Percentiles rank a stretch among this genome's conserved stretches.
These are phyloP conservation scores for Trissoscelio sp. DNA, from an alignment of 2,888 invertebrate species.

Conservation along the genomic window DNA sequence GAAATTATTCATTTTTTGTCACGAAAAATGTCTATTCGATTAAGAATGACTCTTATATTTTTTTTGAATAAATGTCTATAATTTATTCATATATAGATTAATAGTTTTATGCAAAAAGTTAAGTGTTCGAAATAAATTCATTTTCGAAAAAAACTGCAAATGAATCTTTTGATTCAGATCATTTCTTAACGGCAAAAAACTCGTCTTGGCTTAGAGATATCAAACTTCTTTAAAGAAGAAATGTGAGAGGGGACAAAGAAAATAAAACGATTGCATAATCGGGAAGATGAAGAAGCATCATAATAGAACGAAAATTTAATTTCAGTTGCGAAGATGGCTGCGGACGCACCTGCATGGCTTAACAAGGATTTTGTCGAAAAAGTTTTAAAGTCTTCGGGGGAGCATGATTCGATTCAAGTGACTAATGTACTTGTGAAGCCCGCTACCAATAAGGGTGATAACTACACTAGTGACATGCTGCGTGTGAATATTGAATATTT, in stretches of 20 bases:
- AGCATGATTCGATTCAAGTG: conserved; percentile 75
- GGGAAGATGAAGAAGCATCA: conserved; percentile 14
- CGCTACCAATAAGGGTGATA: conserved; percentile 80
- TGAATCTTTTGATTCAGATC: conserved; percentile 1
- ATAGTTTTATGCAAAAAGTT: too few relatives aligned
- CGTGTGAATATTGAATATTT: conserved; percentile 74
- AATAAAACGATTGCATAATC: conserved; percentile 32
- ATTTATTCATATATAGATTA: too few relatives aligned
- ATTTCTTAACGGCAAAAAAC: conserved; percentile 8
- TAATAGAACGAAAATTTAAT: conserved; percentile 52
- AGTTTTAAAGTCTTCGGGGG: conserved; percentile 74
- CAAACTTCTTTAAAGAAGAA: neutral
- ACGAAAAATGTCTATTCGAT: too few relatives aligned
- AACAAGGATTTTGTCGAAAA: conserved; percentile 75
- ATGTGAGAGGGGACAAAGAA: neutral
- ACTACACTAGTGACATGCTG: conserved; percentile 81
- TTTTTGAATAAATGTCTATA: too few relatives aligned
- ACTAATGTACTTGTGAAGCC: conserved; percentile 74
- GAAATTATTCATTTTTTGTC: too few relatives aligned
- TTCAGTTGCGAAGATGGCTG: conserved; percentile 70
- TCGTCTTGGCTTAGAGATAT: conserved; percentile 2
- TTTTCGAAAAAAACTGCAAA: conserved; percentile 12
- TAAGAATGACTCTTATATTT: too few relatives aligned
- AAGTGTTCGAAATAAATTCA: conserved; percentile 1
- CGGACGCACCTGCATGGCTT: conserved; percentile 75